Evolutionary conservation across 2,797 vertebrate species (phyloP), one percentile per base, ranked within the genome.

Genomic region (Gymnodraco acuticeps): DNA sequence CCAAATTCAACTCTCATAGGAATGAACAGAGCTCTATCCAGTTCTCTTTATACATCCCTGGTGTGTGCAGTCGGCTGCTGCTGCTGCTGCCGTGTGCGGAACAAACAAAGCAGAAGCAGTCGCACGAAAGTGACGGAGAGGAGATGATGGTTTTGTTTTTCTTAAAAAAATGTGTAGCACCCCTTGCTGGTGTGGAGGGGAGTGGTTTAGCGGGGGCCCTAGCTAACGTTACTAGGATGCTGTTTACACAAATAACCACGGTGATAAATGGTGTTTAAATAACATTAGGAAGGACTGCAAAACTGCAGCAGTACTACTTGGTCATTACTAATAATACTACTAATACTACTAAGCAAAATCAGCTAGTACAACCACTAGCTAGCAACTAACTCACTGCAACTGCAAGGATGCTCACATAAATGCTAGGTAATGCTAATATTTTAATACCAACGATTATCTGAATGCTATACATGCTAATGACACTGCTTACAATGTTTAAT

Each of bases 91-190:
- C 88, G 86, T 89, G 82, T 86, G 38, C 88, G 88, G 91, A 92
- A 93, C 89, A 89, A 91, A 93, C 89, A 93, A 93, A 93, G 84
- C 89, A 27, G 51, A 56, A 52, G 46, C 31, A 0, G 86, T 77
- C 88, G 88, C 89, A 45, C 11, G 12, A 66, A 33, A 77, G 41
- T 86, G 86, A 90, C 91, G 85, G 1, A 3, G 4, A 13, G 6
- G 23, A 73, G n/a, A 41, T 2, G 61, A 56, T 16, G n/a, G 46
- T 41, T 43, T 58, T 42, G 45, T 66, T 67, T 64, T 1, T 3
- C 8, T 33, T 38, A 6, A 3, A 9, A 10, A 8, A 20, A 15
- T 19, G 47, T 7, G 17, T 4, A 54, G 80, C 81, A 85, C 84
- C 86, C 60, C 85, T 38, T 70, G 23, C 10, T 14, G 90, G 42